Evolutionary conservation across 2,113 vertebrate species (phyloP).

Genomic region (Mungos mungo): DNA sequence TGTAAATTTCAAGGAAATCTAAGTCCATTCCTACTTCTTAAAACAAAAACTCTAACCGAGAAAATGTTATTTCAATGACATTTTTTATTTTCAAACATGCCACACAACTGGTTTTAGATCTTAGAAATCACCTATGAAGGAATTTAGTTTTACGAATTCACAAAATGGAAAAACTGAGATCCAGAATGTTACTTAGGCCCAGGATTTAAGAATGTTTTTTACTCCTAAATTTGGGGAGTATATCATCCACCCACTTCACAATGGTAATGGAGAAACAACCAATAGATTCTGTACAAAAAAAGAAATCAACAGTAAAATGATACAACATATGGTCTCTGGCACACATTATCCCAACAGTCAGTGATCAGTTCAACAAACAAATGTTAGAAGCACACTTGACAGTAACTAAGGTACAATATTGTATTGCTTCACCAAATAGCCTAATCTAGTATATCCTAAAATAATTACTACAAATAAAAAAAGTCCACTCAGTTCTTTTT

Average conservation of each 20-base stretch:
- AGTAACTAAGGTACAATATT: background rate
- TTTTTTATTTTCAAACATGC: constrained; percentile 45
- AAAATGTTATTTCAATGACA: background rate
- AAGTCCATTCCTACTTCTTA: constrained; percentile 11
- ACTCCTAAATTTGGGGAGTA: background rate
- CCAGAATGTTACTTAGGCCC: background rate
- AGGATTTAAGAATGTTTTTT: constrained; percentile 17
- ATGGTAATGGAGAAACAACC: background rate
- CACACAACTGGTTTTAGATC: background rate
- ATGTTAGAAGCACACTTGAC: background rate
- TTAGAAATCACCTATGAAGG: background rate
- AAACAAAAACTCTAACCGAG: constrained; percentile 38
- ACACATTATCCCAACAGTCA: background rate
- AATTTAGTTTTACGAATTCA: constrained; percentile 38
- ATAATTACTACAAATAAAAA: background rate
- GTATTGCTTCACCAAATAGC: background rate
- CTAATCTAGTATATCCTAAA: constrained; percentile 16
- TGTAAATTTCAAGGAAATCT: constrained; percentile 20
- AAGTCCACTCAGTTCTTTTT: background rate
- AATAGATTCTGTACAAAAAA: background rate
- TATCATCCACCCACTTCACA: constrained; percentile 33
- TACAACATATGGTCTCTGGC: background rate
- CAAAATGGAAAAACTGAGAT: constrained; percentile 2
- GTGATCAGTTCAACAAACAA: background rate
- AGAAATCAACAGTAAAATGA: constrained; percentile 23